Conservation (phyloP, 2,113 vertebrate species). For the Sciurus niger region DNA sequence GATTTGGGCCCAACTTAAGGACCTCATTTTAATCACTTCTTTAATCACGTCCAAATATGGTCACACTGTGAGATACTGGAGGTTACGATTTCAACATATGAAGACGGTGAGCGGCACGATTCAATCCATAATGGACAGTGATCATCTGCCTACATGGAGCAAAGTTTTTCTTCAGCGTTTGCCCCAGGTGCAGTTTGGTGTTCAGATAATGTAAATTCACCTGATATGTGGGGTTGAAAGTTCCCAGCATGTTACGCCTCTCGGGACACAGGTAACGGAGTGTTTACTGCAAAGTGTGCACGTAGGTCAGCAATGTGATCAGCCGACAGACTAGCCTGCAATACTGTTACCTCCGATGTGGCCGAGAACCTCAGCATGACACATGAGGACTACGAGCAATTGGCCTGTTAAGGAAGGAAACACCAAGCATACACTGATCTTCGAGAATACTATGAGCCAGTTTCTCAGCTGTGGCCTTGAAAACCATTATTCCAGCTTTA, state of each 20-base stretch:
- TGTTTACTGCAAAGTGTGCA: background rate
- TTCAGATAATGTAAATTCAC: background rate
- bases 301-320: background rate
- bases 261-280: background rate
- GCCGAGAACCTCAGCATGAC: background rate
- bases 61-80: background rate
- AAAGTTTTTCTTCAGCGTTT: rapidly evolving
- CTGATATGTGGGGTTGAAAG: background rate
- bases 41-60: background rate
- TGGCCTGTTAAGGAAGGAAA: background rate
- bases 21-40: conserved; percentile 18
- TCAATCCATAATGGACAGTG: background rate
- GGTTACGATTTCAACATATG: background rate
- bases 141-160: background rate
- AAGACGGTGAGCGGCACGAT: background rate
- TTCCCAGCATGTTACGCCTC: background rate
- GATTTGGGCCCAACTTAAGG: background rate
- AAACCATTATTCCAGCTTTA: background rate
- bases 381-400: background rate
- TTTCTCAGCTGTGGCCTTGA: background rate
- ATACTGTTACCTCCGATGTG: background rate
- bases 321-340: background rate
- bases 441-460: background rate
- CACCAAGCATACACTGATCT: background rate
- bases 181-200: background rate